Evolutionary conservation across 2,888 invertebrate genomes (phyloP), one percentile per base, ranked within the genome.

Genomic region (Tinea trinotella): DNA sequence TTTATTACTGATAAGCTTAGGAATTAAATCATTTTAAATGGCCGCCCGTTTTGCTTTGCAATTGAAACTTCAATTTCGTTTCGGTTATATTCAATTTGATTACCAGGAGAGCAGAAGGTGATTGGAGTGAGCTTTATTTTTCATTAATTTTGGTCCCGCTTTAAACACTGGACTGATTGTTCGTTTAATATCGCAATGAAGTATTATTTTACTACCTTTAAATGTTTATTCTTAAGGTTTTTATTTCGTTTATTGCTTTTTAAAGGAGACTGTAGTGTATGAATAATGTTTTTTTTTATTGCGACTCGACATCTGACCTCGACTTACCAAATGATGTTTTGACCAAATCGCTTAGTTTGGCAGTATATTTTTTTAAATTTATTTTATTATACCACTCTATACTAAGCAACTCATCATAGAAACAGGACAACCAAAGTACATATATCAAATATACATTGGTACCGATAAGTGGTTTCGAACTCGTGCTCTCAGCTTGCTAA

Each of bases 31-130:
- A 56, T 57, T 57, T 59, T 59, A 58, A 59, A 61, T 60, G 55
- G 58, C 59, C 30, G n/a, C n/a, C n/a, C 30, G n/a, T 30, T 7
- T 7, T 57, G 58, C 59, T 64, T 65, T 64, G 60, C 64, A 65
- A 69, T 68, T 66, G 64, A 67, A 68, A 64, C 62, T 48, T 19
- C 62, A 65, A 68, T 65, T 68, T 66, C 64, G 64, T 69, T 70
- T 70, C 69, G 65, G 68, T 71, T 72, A 72, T 70, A 70, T 64
- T 66, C 58, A 61, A 68, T 75, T 74, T 71, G 75, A 76, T 76
- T 74, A 68, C 65, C 62, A 30, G 62, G 59, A 40, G 40, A 15
- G 40, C 30, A 30, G 30, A 59, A 62, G 65, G 65, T 64, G 60
- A 60, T 59, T 57, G 59, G 59, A 59, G 64, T 62, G 59, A 66